phyloP scores from a whole-genome alignment of 2,113 vertebrate genomes.

The Turnix velox region DNA sequence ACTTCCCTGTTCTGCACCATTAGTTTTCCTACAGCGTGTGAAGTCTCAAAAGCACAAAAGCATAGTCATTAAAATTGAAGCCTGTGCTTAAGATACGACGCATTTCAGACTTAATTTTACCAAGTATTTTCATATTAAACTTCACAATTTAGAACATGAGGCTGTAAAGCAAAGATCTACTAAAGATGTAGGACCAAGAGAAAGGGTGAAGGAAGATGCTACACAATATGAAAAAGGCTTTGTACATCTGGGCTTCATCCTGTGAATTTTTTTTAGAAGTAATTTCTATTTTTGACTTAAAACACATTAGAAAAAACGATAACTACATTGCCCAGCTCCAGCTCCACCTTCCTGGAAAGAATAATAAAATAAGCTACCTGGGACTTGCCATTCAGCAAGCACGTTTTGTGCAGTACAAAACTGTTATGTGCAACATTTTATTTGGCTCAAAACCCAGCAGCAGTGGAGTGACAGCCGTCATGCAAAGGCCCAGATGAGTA shows the following conservation, averaged over 20 bases:
- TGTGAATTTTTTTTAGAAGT: background rate
- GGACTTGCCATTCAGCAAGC: background rate
- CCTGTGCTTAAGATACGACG: background rate
- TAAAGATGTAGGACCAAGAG: fast-evolving
- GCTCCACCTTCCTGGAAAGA: background rate
- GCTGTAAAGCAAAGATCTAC: background rate
- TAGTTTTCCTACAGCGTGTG: background rate
- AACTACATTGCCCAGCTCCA: background rate
- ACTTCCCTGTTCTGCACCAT: background rate
- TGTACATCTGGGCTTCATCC: background rate
- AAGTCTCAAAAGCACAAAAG: background rate
- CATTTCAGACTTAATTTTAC: background rate
- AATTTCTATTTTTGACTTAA: background rate
- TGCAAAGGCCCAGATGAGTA: background rate
- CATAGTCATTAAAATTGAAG: background rate
- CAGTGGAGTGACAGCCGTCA: background rate
- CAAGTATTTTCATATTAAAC: background rate
- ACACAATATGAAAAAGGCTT: background rate
- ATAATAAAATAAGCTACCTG: background rate
- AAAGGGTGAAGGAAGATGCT: background rate
- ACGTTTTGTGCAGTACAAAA: background rate
- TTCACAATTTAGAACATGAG: background rate
- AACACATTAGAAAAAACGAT: background rate
- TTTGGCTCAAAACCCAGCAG: background rate
- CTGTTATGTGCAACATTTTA: background rate